Base-by-base conservation (phyloP, 2,113 vertebrate genomes). In the Hippocampus mohnikei region DNA sequence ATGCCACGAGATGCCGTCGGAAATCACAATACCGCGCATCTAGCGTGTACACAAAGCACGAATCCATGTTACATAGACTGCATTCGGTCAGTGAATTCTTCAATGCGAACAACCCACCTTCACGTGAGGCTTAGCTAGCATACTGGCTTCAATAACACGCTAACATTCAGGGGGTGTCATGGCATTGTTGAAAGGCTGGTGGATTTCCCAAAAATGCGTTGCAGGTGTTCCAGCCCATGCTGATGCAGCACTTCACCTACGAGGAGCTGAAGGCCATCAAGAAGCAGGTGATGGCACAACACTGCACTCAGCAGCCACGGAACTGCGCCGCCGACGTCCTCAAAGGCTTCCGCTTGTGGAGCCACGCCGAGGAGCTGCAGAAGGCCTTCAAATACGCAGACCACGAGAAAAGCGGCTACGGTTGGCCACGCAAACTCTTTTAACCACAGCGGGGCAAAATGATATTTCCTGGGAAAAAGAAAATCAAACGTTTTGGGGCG, bases 171-270 rank as follows among this genome's bases (percentile, higher is more conserved):
- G 2, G 2, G 29, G 29, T 37, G 2, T 13, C 42, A 44, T 11
- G 42, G 5, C 18, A 16, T 18, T 18, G 46, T 48, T 5, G 29
- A 50, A 20, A 18, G 46, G 15, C 5, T 16, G 46, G 46, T 50
- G 16, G 6, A 16, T 50, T 18, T 37, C 5, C 5, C 6, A 16
- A 18, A 16, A 18, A 16, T 75, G 55, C 9, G 11, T 81, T 78
- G 33, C 87, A 99, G 97, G 97, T 99, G 81, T 99, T 98, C 79
- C 97, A 99, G 93, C 97, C 97, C 50, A 97, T 99, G 96, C 94
- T 99, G 85, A 99, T 99, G 97, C 93, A 99, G 89, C 96, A 99
- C 89, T 99, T 99, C 79, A 95, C 95, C 58, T 99, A 98, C 0
- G 97, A 98, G 81, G 97, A 99, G 88, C 82, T 99, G 72, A 99